Percentiles rank a stretch among this genome's conserved stretches.
Conservation (phyloP, 2,113 vertebrate species). For the Tautogolabrus adspersus region DNA sequence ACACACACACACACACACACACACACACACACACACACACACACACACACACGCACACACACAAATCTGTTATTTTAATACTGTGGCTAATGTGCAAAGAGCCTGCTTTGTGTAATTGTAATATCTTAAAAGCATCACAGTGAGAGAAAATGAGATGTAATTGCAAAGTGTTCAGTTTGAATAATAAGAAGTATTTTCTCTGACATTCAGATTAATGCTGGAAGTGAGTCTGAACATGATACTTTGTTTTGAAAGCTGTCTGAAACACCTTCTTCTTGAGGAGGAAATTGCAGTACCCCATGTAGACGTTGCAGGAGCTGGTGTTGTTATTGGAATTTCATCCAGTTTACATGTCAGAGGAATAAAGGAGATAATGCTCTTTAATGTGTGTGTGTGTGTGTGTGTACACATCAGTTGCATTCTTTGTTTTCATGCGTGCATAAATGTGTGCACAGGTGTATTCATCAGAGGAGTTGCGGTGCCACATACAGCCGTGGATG, state of each 20-base stretch:
- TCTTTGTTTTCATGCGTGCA: conserved; percentile 41
- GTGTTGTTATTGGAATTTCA: conserved; percentile 29
- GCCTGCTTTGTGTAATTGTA: conserved; percentile 23
- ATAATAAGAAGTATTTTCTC: conserved; percentile 16
- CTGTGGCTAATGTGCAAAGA: conserved; percentile 23
- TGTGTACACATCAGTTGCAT: conserved; percentile 14
- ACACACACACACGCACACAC: no score
- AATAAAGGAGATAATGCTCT: conserved; percentile 1
- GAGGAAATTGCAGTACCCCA: conserved; percentile 38
- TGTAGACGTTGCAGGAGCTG: conserved; percentile 18
- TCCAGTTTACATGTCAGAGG: conserved; percentile 21
- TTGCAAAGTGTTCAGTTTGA: conserved; percentile 20
- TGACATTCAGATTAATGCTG: conserved; percentile 14
- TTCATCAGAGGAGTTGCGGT: conserved; percentile 23
- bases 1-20: background rate
- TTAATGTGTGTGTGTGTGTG: background rate
- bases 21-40: no score
- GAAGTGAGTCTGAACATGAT: background rate
- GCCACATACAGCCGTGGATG: background rate
- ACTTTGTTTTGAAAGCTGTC: conserved; percentile 10
- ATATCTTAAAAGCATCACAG: conserved; percentile 25
- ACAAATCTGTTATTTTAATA: background rate
- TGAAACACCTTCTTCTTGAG: background rate
- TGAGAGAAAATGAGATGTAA: conserved; percentile 9
- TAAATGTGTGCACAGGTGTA: conserved; percentile 45